Conservation (phyloP, 2,113 vertebrate species). For the Thryonomys swinderianus region DNA sequence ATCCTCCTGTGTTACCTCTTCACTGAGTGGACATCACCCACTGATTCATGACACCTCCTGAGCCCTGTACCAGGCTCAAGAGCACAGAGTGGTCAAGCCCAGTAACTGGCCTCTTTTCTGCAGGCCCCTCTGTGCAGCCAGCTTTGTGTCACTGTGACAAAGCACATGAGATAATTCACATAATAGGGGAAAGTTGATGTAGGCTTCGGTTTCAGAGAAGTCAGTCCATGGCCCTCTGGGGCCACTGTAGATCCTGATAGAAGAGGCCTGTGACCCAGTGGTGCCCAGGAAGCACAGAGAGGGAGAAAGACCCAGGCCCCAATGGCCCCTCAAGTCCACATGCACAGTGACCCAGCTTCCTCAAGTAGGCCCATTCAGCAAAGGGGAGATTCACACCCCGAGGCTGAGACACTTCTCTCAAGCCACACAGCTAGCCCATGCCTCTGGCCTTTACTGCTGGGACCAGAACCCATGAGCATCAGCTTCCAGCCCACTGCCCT, state of each 20-base stretch:
- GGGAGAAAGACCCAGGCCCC: neutral
- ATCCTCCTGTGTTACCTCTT: neutral
- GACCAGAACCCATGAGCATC: neutral
- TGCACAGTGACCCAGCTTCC: neutral
- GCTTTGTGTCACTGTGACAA: neutral
- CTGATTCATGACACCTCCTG: neutral
- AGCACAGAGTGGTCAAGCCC: neutral
- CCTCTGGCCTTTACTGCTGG: neutral
- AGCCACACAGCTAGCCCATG: neutral
- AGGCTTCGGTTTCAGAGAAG: neutral
- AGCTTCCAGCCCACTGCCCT: neutral
- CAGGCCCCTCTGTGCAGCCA: neutral
- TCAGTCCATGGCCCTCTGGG: neutral
- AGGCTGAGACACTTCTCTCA: neutral
- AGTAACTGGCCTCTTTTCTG: neutral
- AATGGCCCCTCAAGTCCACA: too few relatives aligned
- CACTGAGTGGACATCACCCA: neutral
- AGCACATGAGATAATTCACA: neutral
- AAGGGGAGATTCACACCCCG: neutral
- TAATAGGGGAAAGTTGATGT: neutral
- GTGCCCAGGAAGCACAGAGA: neutral
- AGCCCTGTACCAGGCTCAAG: neutral
- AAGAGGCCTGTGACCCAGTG: too few relatives aligned
- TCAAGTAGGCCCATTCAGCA: neutral
- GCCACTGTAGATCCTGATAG: neutral